Evolutionary conservation across 2,797 vertebrate genomes (phyloP).

Genomic region (Galaxias olidus): DNA sequence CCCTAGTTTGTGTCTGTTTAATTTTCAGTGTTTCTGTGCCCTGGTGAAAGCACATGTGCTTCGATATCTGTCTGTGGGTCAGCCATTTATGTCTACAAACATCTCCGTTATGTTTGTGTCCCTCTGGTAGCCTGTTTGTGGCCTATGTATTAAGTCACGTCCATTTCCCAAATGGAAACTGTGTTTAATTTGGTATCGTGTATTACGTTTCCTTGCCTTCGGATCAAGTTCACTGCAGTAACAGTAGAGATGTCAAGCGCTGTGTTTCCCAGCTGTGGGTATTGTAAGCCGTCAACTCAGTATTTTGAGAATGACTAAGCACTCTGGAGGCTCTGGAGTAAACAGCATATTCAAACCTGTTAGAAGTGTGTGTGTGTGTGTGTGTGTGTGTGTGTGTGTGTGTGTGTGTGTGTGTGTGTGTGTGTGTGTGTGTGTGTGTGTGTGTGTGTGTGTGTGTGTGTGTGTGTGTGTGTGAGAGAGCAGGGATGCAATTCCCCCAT

Average conservation of each 20-base stretch:
- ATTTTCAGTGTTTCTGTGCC: conserved; percentile 10
- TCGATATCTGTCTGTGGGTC: too few relatives aligned
- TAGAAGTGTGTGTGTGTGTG: conserved; percentile 10
- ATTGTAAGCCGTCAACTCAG: conserved; percentile 2
- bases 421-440: not conserved
- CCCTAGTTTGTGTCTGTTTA: conserved; percentile 8
- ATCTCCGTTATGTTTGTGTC: not conserved
- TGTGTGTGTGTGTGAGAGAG: not conserved
- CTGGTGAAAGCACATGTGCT: conserved; percentile 8
- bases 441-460: not conserved
- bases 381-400: conserved; percentile 1
- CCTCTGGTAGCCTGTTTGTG: not conserved
- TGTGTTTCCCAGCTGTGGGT: not conserved
- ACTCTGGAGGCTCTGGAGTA: conserved; percentile 20
- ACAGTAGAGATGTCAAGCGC: not conserved
- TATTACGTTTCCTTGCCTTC: too few relatives aligned
- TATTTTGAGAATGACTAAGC: conserved; percentile 21
- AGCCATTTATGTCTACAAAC: not conserved
- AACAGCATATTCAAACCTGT: conserved; percentile 40
- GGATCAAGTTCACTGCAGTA: not conserved
- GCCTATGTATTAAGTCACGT: too few relatives aligned
- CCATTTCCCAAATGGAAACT: too few relatives aligned
- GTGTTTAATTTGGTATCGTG: too few relatives aligned
- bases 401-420: not conserved
- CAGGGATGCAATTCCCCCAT: not conserved